Conservation (phyloP, 2,113 vertebrate species). For the Sylvicapra grimmia region DNA sequence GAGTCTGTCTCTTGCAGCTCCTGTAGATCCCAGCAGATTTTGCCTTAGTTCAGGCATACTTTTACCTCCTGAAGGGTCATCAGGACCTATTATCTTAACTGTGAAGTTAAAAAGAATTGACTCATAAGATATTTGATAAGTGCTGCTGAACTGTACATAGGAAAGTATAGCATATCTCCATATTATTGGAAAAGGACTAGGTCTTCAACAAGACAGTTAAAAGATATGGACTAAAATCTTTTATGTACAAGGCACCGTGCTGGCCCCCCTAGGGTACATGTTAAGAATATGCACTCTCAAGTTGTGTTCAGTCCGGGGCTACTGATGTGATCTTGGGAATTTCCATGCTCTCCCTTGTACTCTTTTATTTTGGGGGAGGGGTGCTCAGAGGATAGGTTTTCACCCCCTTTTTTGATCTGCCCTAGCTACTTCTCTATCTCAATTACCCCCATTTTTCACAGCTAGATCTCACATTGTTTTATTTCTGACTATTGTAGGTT, state of each 20-base stretch:
- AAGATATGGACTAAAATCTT: background rate
- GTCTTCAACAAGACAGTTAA: background rate
- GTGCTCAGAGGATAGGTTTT: background rate
- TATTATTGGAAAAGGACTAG: background rate
- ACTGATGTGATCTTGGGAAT: background rate
- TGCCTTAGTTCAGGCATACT: background rate
- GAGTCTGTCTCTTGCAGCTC: background rate
- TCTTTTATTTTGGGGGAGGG: background rate
- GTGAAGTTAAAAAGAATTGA: background rate
- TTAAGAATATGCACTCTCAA: background rate
- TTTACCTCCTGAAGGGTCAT: background rate
- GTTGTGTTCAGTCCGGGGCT: background rate
- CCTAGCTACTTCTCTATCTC: background rate
- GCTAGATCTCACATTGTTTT: background rate
- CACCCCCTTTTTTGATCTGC: background rate
- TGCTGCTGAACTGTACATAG: background rate
- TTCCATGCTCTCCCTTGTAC: background rate
- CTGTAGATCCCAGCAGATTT: background rate
- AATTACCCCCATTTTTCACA: background rate
- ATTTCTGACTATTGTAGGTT: background rate
- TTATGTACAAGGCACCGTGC: background rate
- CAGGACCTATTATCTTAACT: background rate
- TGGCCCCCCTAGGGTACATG: background rate
- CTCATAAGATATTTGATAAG: background rate
- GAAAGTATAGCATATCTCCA: background rate